Evolutionary conservation across 2,113 vertebrate species (phyloP).

Genomic region (Engraulis encrasicolus): DNA sequence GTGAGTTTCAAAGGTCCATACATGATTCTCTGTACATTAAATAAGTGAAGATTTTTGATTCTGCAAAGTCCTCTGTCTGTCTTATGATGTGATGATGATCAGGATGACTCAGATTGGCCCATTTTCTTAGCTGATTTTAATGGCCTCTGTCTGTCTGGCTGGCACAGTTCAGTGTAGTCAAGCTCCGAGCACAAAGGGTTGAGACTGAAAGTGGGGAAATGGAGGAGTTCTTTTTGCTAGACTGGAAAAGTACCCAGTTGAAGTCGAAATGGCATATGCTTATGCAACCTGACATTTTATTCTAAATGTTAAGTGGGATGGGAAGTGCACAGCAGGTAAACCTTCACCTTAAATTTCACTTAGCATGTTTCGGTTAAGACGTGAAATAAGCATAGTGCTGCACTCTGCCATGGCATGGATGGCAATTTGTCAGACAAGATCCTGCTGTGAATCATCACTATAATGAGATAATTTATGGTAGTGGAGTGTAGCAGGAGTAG

Average conservation of each 20-base stretch:
- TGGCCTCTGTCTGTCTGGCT: background rate
- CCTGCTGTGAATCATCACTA: background rate
- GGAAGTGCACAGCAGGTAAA: background rate
- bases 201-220: background rate
- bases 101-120: background rate
- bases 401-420: background rate
- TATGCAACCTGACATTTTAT: background rate
- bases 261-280: background rate
- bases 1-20: no score
- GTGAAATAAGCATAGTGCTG: background rate
- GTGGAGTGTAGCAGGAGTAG: background rate
- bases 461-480: background rate
- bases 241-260: background rate
- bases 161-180: background rate
- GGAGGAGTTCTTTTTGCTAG: no score
- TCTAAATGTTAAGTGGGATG: background rate
- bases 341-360: no score
- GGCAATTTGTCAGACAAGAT: background rate
- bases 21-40: no score
- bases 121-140: background rate
- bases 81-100: no score
- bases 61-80: no score
- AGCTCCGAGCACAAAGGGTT: background rate
- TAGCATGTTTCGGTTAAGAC: background rate
- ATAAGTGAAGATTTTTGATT: no score